Conservation (phyloP, 2,797 vertebrate genomes). For the Numenius phaeopus region DNA sequence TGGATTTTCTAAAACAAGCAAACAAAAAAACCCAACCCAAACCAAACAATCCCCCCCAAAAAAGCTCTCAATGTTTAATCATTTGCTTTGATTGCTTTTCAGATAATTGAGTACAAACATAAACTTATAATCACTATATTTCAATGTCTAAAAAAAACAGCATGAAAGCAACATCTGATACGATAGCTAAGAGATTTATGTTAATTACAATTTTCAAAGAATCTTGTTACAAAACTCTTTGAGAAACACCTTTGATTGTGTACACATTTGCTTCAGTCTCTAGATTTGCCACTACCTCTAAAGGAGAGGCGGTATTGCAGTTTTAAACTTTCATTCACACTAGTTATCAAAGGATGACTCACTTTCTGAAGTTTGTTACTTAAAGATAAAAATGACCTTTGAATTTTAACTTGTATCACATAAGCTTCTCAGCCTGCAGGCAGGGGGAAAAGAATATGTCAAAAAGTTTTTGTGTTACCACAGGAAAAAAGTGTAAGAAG, state of each 20-base stretch:
- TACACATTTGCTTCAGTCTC: background rate
- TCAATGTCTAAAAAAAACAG: background rate
- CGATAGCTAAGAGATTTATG: background rate
- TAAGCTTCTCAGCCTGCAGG: background rate
- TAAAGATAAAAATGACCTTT: conserved; percentile 21
- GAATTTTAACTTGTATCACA: conserved; percentile 1
- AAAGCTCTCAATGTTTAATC: background rate
- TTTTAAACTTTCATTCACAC: conserved; percentile 28
- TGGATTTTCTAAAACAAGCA: conserved; percentile 7
- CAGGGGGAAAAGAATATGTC: background rate
- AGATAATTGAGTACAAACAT: background rate
- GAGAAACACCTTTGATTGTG: background rate
- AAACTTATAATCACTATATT: background rate
- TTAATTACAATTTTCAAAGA: background rate
- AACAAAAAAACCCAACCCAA: background rate
- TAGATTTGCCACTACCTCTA: background rate
- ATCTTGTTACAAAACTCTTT: background rate
- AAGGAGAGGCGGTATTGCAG: background rate
- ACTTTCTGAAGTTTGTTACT: conserved; percentile 22
- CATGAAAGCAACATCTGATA: conserved; percentile 8
- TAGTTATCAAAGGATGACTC: background rate
- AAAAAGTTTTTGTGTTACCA: background rate
- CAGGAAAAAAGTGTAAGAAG: background rate
- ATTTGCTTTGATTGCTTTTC: conserved; percentile 42
- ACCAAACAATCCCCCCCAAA: background rate